Evolutionary conservation across 1,140 invertebrate species (phyloP).

Genomic region (Yoshiicerus persimilis): DNA sequence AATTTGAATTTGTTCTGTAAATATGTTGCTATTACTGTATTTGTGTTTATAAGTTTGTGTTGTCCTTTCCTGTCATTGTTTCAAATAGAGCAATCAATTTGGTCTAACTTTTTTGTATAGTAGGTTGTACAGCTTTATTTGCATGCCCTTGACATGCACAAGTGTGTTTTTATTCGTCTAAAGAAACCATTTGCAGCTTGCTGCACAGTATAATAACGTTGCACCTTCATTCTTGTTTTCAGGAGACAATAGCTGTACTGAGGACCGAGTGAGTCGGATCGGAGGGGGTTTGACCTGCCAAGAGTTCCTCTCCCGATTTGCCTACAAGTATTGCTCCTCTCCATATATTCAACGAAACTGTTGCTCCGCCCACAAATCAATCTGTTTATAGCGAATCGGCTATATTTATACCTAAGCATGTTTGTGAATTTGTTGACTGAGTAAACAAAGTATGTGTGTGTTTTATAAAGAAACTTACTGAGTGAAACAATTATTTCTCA

Average conservation of each 20-base stretch:
- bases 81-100: neutral
- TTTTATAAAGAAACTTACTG: constrained; percentile 12
- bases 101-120: neutral
- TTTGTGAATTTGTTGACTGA: constrained; percentile 42
- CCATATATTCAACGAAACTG: constrained; percentile 58
- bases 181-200: neutral
- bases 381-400: constrained; percentile 46
- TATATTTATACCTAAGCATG: constrained; percentile 44
- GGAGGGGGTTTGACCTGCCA: constrained; percentile 54
- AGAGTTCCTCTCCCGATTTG: constrained; percentile 56
- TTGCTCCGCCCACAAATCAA: constrained; percentile 54
- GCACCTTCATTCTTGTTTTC: neutral
- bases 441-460: constrained; percentile 40
- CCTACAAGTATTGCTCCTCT: constrained; percentile 57
- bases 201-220: neutral
- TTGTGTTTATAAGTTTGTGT: neutral
- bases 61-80: too few relatives aligned
- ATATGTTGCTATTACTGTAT: too few relatives aligned
- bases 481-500: too few relatives aligned
- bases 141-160: neutral
- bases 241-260: constrained; percentile 39
- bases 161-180: neutral
- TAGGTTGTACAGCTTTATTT: neutral
- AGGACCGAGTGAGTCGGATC: constrained; percentile 43
- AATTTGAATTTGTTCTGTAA: too few relatives aligned